Conservation (phyloP, 1,140 invertebrate species). For the Adelges cooleyi region DNA sequence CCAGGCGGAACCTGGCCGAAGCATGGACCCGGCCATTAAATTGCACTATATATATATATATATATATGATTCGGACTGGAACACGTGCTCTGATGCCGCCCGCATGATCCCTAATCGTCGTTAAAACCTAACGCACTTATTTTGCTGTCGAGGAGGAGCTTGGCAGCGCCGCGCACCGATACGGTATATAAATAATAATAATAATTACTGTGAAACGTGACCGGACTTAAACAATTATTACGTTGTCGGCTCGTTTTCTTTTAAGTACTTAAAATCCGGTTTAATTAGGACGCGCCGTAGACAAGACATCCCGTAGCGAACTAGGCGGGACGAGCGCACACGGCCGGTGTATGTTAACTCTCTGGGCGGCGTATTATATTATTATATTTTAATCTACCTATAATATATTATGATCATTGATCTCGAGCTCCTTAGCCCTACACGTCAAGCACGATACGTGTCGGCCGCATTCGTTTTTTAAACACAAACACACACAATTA, state of each 20-base stretch:
- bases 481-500: background rate
- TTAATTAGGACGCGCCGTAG: slow-evolving; percentile 18
- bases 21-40: too few relatives aligned
- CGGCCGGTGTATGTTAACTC: too few relatives aligned
- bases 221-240: slow-evolving; percentile 15
- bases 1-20: too few relatives aligned
- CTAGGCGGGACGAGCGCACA: background rate
- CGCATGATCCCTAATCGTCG: background rate
- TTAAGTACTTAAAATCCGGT: slow-evolving; percentile 13
- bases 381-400: too few relatives aligned
- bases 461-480: background rate
- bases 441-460: too few relatives aligned
- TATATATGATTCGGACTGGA: too few relatives aligned
- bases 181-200: background rate
- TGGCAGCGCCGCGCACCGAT: background rate
- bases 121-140: background rate
- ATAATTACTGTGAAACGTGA: slow-evolving; percentile 9
- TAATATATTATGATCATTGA: too few relatives aligned
- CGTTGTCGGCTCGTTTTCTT: background rate
- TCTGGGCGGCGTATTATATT: too few relatives aligned
- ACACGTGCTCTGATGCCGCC: slow-evolving; percentile 9
- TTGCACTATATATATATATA: too few relatives aligned
- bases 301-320: background rate
- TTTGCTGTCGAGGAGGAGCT: background rate
- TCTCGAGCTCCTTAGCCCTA: too few relatives aligned